Base-by-base conservation (phyloP, 2,113 vertebrate genomes). In the Mixornis gularis region DNA sequence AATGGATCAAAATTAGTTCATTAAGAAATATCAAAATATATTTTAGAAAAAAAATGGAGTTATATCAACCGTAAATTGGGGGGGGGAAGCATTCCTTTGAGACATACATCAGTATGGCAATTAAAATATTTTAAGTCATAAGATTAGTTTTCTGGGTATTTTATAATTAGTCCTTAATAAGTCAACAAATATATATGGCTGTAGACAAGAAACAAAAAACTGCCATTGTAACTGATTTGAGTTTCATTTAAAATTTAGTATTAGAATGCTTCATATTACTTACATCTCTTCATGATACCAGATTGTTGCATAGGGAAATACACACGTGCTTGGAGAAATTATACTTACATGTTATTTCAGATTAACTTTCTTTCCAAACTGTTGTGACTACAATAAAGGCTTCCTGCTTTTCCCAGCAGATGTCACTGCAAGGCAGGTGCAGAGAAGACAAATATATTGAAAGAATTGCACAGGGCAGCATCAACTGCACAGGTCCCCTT, bases 11-110 rank as follows among this genome's bases (percentile, higher is more conserved):
- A 74, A 55, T 32, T 53, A 34, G 1, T 38, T 29, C 16, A 17
- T 40, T 7, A 59, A 51, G 68, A 44, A 49, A 27, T 2, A 76
- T 17, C 9, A 64, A 55, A 76, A 48, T 4, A 63, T 16, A 38
- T 52, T 79, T 63, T n/a, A 53, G 17, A 29, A 58, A 52, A 84
- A 63, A 88, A 66, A 24, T 18, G 1, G 24, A 17, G 16, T 24
- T 59, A 24, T 46, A 88, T 91, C 85, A 98, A 96, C 97, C 97
- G 95, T 73, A 98, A 95, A 92, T 98, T 51, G 7, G 2, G 4
- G n/a, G 2, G 95, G 88, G 87, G 19, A 98, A 20, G 92, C 94
- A 86, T 98, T 98, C 76, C 10, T 65, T 60, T 24, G 19, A n/a
- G 44, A 43, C 5, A 20, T 29, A 51, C 1, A 71, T 49, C n/a